A percentile compares a stretch with the other conserved stretches of the same genome.
Conservation (phyloP, 2,888 invertebrate genomes). For the Ophion ventricosus region DNA sequence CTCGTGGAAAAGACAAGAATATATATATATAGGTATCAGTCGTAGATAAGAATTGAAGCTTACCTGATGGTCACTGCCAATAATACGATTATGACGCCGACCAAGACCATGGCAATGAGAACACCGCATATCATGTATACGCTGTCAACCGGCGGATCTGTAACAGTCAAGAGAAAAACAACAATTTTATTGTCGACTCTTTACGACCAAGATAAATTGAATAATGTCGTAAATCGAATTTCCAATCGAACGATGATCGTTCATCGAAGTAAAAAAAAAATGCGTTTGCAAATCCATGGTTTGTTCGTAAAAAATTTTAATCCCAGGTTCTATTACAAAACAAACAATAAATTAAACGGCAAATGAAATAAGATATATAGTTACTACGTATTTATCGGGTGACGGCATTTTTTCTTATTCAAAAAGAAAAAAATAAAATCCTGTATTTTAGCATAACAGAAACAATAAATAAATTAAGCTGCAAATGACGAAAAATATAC, state of each 20-base stretch:
- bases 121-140: conserved; percentile 94
- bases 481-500: too few species aligned
- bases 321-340: background rate
- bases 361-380: too few species aligned
- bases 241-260: background rate
- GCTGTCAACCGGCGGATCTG: conserved; percentile 93
- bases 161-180: conserved; percentile 82
- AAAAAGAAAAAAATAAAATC: too few species aligned
- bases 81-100: conserved; percentile 91
- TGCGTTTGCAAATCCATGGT: background rate
- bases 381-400: too few species aligned
- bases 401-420: too few species aligned
- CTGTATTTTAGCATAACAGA: too few species aligned
- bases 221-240: background rate
- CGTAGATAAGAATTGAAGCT: conserved; percentile 71
- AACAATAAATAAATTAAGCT: too few species aligned
- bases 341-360: too few species aligned
- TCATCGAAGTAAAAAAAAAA: background rate
- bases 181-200: background rate
- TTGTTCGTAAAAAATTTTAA: background rate
- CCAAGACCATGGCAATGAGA: conserved; percentile 92
- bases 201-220: background rate
- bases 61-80: conserved; percentile 93
- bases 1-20: background rate
- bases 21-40: background rate